These are phyloP conservation scores for Clarias fuscus DNA, from an alignment of 2,797 vertebrate genomes.

Conservation along the genomic window DNA sequence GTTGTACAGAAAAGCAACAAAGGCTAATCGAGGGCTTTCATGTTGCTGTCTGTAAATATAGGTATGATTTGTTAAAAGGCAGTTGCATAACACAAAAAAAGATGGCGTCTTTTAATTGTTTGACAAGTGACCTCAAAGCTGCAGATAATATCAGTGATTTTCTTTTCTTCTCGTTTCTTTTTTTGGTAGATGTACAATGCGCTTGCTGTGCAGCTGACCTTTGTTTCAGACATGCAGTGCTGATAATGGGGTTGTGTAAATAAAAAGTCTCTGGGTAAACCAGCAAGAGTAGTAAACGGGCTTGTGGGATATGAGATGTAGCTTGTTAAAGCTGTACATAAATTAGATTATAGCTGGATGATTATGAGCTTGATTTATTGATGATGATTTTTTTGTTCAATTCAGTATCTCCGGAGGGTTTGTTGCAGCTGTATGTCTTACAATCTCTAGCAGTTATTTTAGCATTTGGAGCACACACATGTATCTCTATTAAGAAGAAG, in stretches of 20 bases:
- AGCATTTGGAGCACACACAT: neutral
- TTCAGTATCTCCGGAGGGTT: neutral
- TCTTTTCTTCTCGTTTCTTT: neutral
- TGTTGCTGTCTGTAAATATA: constrained; percentile 45
- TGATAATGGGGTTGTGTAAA: neutral
- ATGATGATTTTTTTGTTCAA: neutral
- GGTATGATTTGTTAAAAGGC: constrained; percentile 52
- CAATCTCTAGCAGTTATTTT: neutral
- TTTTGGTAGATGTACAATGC: neutral
- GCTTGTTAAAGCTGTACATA: neutral
- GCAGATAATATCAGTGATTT: neutral
- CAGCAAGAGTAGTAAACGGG: neutral
- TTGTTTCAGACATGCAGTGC: neutral
- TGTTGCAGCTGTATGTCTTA: neutral
- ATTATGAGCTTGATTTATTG: neutral
- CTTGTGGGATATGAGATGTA: neutral
- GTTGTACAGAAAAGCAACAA: constrained; percentile 37
- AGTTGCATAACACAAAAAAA: constrained; percentile 44
- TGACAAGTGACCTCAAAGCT: constrained; percentile 4
- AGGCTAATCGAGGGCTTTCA: constrained; percentile 45
- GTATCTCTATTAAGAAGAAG: neutral
- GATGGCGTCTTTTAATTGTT: neutral
- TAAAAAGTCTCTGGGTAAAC: neutral
- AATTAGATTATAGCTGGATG: neutral
- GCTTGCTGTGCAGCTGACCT: neutral